These are phyloP conservation scores for Paradisaea rubra DNA, from an alignment of 2,113 vertebrate genomes.

Conservation along the genomic window DNA sequence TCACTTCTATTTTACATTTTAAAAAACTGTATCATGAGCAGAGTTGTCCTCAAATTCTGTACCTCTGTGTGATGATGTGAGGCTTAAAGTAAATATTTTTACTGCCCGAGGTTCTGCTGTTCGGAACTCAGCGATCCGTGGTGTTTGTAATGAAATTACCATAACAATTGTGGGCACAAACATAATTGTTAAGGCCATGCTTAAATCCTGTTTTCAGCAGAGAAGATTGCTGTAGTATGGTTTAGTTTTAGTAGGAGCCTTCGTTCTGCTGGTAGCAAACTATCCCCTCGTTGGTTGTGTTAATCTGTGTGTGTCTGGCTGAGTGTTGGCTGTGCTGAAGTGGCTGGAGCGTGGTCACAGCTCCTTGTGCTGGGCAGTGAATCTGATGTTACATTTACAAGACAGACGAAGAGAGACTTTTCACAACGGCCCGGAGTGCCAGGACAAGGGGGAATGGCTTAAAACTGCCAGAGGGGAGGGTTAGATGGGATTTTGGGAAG, in stretches of 20 bases:
- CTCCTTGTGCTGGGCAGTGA: neutral
- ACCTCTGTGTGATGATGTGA: neutral
- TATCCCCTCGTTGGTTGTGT: fast-evolving
- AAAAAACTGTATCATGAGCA: fast-evolving
- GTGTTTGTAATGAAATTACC: neutral
- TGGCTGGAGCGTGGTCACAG: neutral
- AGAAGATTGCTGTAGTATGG: neutral
- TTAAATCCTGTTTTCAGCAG: neutral
- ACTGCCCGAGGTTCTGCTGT: neutral
- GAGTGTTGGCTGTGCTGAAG: neutral
- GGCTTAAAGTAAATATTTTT: neutral
- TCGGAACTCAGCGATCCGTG: fast-evolving
- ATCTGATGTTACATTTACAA: fast-evolving
- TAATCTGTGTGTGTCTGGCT: neutral
- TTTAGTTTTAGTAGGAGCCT: neutral
- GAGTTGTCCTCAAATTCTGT: neutral
- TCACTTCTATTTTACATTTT: neutral
- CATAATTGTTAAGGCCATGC: fast-evolving
- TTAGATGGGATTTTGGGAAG: no score
- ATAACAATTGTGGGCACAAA: neutral
- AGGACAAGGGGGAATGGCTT: no score
- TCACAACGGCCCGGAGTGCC: neutral
- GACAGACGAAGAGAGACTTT: neutral
- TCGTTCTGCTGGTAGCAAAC: neutral
- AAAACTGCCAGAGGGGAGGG: neutral